phyloP scores from a whole-genome alignment of 2,113 vertebrate genomes.

The Pachypanchax playfairii region DNA sequence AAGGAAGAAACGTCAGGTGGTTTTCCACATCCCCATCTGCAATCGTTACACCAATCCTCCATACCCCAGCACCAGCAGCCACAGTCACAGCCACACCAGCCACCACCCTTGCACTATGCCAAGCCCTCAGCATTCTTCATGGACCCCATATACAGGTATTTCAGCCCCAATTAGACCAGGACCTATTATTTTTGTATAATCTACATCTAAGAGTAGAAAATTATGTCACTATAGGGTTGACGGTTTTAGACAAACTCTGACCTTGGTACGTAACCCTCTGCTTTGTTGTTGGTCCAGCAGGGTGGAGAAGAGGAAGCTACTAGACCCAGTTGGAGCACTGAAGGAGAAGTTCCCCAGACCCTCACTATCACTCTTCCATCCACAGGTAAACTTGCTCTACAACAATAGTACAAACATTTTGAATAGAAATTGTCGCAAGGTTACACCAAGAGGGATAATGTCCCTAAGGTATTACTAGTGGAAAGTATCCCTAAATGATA shows the following conservation, averaged over 20 bases:
- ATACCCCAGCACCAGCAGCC: conserved; percentile 85
- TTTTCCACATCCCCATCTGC: conserved; percentile 83
- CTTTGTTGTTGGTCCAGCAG: conserved; percentile 96
- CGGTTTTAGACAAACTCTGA: conserved; percentile 39
- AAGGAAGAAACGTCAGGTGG: conserved; percentile 82
- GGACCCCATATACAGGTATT: conserved; percentile 99
- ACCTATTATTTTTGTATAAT: background rate
- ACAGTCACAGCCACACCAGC: conserved; percentile 87
- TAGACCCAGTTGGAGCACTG: conserved; percentile 93
- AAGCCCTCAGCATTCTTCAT: conserved; percentile 99
- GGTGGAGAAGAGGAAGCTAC: conserved; percentile 99
- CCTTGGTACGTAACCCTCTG: conserved; percentile 92
- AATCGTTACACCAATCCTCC: conserved; percentile 85
- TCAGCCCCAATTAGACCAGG: conserved; percentile 80
- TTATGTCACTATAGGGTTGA: conserved; percentile 3
- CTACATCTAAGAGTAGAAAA: background rate
- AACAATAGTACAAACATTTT: conserved; percentile 22
- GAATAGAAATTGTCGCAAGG: conserved; percentile 35
- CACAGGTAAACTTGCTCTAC: conserved; percentile 85
- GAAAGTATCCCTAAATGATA: conserved; percentile 61
- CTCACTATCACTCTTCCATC: conserved; percentile 92
- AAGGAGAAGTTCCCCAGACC: conserved; percentile 98
- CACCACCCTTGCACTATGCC: conserved; percentile 93
- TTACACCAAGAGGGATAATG: conserved; percentile 36
- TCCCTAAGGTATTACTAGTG: conserved; percentile 39